Evolutionary conservation across 2,797 vertebrate genomes (phyloP).

Genomic region (Morus bassanus): DNA sequence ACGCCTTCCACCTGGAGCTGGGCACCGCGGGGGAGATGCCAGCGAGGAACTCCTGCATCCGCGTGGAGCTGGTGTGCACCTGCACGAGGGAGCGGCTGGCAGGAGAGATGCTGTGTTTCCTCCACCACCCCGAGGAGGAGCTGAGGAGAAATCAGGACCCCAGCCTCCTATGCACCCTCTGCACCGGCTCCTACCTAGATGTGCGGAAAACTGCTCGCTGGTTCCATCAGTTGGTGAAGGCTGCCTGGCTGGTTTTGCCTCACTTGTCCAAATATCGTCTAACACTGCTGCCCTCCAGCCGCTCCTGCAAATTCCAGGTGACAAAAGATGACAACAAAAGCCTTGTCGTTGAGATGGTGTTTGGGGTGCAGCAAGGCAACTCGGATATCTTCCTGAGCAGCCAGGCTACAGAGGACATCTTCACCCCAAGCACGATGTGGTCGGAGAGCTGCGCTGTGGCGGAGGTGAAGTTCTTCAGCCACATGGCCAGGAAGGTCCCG

Average conservation of each 20-base stretch:
- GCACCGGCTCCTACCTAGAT: background rate
- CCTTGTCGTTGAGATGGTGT: background rate
- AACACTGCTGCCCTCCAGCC: background rate
- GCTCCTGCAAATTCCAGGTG: background rate
- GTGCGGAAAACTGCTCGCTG: fast-evolving
- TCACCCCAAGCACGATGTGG: too few species aligned
- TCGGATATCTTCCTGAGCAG: background rate
- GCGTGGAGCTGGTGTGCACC: background rate
- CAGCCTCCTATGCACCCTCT: background rate
- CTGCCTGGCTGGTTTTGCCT: too few species aligned
- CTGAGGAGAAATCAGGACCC: background rate
- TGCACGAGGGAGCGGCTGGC: fast-evolving
- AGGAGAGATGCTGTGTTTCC: background rate
- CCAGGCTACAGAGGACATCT: too few species aligned
- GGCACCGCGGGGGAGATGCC: fast-evolving
- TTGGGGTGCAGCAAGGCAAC: background rate
- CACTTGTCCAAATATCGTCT: too few species aligned
- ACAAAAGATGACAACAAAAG: background rate
- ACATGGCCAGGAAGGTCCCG: too few species aligned
- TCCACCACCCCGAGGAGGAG: background rate
- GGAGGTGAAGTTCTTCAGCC: too few species aligned
- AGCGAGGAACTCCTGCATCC: fast-evolving
- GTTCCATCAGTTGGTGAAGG: fast-evolving
- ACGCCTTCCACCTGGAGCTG: background rate
- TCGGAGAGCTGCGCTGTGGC: too few species aligned